Evolutionary conservation across 2,113 vertebrate species (phyloP).

Genomic region (Apteryx mantelli): DNA sequence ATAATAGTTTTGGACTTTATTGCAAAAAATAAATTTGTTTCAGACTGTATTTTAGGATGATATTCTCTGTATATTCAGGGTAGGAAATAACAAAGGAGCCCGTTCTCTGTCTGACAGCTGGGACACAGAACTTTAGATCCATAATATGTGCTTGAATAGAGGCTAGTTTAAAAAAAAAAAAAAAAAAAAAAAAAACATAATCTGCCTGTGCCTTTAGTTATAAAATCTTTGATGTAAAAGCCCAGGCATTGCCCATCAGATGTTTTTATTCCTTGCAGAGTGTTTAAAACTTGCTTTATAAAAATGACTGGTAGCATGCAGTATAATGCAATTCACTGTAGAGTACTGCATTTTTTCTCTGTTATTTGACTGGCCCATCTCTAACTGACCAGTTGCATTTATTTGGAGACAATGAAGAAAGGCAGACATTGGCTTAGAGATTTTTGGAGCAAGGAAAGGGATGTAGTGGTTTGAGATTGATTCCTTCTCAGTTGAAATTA

Average conservation of each 20-base stretch:
- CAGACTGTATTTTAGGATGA: not conserved
- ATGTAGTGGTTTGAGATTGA: not conserved
- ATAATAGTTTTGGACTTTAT: not conserved
- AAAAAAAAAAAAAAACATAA: not conserved
- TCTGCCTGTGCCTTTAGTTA: not conserved
- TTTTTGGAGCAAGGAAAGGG: not conserved
- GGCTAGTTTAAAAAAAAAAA: not conserved
- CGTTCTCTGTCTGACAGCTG: conserved; percentile 17
- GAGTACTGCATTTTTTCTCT: not conserved
- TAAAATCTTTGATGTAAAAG: not conserved
- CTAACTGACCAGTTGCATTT: not conserved
- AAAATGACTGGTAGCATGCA: not conserved
- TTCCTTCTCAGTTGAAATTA: accelerated
- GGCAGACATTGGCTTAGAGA: not conserved
- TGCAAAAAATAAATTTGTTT: not conserved
- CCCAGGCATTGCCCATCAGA: not conserved
- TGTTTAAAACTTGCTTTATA: not conserved
- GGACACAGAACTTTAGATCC: not conserved
- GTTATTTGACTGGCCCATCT: not conserved
- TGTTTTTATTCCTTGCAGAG: not conserved
- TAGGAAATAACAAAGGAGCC: not conserved
- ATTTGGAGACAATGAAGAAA: not conserved
- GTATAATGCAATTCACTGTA: not conserved
- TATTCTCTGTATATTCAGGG: not conserved
- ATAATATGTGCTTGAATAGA: not conserved